Percentiles rank a stretch among this genome's conserved stretches.
Conservation (phyloP, 1,140 invertebrate species). For the Brachionus calyciflorus region DNA sequence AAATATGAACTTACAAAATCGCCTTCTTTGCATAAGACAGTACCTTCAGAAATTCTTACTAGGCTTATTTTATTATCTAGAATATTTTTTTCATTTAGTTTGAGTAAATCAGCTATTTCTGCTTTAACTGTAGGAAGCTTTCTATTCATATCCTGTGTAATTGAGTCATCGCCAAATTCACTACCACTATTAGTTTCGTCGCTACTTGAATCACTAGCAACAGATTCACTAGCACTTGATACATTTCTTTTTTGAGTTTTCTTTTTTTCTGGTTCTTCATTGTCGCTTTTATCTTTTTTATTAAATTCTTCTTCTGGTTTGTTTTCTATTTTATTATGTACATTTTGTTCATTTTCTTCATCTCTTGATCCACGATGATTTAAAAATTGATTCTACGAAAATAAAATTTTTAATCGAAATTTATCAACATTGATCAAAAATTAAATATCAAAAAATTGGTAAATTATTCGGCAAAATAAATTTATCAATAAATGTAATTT, state of each 20-base stretch:
- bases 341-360: too few species aligned
- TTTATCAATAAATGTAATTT: too few species aligned
- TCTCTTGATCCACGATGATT: too few species aligned
- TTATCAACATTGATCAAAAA: too few species aligned
- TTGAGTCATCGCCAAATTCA: conserved; percentile 30
- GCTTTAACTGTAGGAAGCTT: background rate
- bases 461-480: too few species aligned
- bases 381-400: too few species aligned
- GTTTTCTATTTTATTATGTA: too few species aligned
- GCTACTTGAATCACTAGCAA: background rate
- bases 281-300: background rate
- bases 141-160: background rate
- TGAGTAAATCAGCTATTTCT: conserved; percentile 34
- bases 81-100: conserved; percentile 1
- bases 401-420: too few species aligned
- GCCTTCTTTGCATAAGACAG: conserved; percentile 33
- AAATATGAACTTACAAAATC: conserved; percentile 22
- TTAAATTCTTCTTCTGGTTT: background rate
- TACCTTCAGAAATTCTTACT: conserved; percentile 21
- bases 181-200: conserved; percentile 32
- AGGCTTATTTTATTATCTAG: conserved; percentile 33
- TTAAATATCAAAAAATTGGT: too few species aligned
- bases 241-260: background rate
- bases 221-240: background rate
- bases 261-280: background rate